Percentiles rank a stretch among this genome's conserved stretches.
Conservation (phyloP, 2,113 vertebrate species). For the Garra rufa region DNA sequence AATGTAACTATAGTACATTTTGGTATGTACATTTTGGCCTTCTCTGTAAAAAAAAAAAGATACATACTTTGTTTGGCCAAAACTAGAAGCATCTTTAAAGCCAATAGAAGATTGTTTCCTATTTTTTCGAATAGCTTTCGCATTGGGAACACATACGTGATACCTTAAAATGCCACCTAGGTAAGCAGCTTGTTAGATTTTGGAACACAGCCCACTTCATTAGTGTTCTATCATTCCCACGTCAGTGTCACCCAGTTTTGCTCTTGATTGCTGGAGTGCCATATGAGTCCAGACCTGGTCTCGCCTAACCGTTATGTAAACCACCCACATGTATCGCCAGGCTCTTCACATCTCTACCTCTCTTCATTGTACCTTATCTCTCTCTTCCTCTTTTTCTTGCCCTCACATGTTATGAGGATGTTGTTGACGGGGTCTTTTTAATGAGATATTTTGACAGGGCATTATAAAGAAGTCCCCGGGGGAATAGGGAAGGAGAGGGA, state of each 20-base stretch:
- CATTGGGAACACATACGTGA: neutral
- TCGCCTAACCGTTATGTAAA: constrained; percentile 56
- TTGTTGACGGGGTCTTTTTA: constrained; percentile 5
- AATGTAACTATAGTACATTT: neutral
- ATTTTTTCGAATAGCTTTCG: neutral
- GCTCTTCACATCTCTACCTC: constrained; percentile 38
- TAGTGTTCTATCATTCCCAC: constrained; percentile 30
- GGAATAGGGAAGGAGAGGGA: neutral
- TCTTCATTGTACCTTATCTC: constrained; percentile 7
- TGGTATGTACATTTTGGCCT: neutral
- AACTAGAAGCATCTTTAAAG: neutral
- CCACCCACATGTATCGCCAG: constrained; percentile 52
- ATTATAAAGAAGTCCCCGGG: neutral
- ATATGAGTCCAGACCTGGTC: constrained; percentile 47
- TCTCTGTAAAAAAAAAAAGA: neutral
- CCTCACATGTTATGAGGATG: constrained; percentile 23
- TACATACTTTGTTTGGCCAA: neutral
- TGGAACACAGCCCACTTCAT: constrained; percentile 15
- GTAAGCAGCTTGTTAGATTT: neutral
- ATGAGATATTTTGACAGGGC: neutral
- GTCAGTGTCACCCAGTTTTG: neutral
- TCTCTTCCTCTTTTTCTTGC: neutral
- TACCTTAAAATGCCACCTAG: neutral
- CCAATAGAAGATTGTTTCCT: neutral
- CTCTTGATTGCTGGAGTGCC: constrained; percentile 45